Conservation (phyloP, 1,140 invertebrate genomes). For the Formica exsecta region DNA sequence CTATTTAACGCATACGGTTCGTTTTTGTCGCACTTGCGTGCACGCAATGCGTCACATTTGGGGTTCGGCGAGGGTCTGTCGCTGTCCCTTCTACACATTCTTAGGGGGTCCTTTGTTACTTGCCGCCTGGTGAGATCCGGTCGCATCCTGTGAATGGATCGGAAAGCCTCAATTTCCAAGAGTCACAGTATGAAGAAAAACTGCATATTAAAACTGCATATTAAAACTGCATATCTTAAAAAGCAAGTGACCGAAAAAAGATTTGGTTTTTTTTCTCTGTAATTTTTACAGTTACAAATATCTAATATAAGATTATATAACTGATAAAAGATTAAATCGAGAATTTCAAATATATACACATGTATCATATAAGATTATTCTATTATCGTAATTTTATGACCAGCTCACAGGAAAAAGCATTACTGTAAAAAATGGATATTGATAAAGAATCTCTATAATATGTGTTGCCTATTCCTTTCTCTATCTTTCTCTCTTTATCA, state of each 20-base stretch:
- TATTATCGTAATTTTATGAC: neutral
- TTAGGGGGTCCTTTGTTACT: constrained; percentile 56
- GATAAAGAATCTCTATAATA: neutral
- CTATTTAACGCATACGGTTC: constrained; percentile 5
- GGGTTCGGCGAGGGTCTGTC: constrained; percentile 37
- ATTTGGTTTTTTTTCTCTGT: neutral
- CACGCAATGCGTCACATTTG: constrained; percentile 34
- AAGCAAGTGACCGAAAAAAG: neutral
- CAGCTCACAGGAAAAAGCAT: neutral
- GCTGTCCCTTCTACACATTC: constrained; percentile 41
- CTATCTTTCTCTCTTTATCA: too few species aligned
- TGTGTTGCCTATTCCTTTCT: neutral
- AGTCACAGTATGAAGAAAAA: constrained; percentile 27
- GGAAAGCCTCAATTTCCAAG: constrained; percentile 49
- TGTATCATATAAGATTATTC: neutral
- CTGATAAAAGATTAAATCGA: neutral
- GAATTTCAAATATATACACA: neutral
- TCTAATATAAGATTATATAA: neutral
- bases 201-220: too few species aligned
- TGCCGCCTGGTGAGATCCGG: constrained; percentile 42
- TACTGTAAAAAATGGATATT: neutral
- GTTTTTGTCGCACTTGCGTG: constrained; percentile 42
- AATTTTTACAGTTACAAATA: neutral
- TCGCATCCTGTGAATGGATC: constrained; percentile 19
- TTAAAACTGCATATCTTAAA: neutral